Evolutionary conservation across 2,888 invertebrate species (phyloP).

Genomic region (Octodonta nipae): DNA sequence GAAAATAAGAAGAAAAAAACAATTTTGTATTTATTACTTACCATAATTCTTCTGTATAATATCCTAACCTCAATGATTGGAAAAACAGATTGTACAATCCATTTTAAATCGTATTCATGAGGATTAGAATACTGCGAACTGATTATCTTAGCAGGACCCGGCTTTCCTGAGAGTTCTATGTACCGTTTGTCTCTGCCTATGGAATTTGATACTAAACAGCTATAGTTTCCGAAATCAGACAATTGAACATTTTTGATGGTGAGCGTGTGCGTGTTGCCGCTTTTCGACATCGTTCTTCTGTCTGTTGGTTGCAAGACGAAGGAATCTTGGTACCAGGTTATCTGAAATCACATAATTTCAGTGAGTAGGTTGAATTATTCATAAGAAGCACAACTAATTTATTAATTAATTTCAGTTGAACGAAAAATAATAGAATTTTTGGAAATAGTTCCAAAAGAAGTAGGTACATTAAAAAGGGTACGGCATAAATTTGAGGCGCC

Average conservation of each 20-base stretch:
- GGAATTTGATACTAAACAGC: slow-evolving; percentile 33
- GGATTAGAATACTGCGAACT: slow-evolving; percentile 47
- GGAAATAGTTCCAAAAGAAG: too few species aligned
- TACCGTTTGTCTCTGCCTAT: slow-evolving; percentile 37
- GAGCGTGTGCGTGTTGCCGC: slow-evolving; percentile 45
- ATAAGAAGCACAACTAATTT: too few species aligned
- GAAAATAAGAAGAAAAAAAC: slow-evolving; percentile 12
- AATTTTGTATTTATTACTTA: slow-evolving; percentile 25
- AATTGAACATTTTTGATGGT: slow-evolving; percentile 46
- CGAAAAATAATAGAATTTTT: too few species aligned
- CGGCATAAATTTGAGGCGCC: too few species aligned
- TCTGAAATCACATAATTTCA: slow-evolving; percentile 38
- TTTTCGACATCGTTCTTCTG: slow-evolving; percentile 45
- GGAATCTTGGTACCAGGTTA: slow-evolving; percentile 53
- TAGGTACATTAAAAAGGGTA: too few species aligned
- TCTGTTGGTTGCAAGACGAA: slow-evolving; percentile 48
- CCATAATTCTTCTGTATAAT: slow-evolving; percentile 48
- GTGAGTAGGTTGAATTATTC: too few species aligned
- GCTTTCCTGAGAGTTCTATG: slow-evolving; percentile 51
- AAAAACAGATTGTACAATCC: slow-evolving; percentile 54
- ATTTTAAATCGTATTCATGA: slow-evolving; percentile 50
- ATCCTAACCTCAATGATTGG: slow-evolving; percentile 50
- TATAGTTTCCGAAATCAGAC: slow-evolving; percentile 50
- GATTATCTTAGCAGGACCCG: slow-evolving; percentile 49
- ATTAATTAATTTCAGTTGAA: too few species aligned